A percentile compares a stretch with the other conserved stretches of the same genome.
phyloP scores from a whole-genome alignment of 2,113 vertebrate species.

The Rissa tridactyla region DNA sequence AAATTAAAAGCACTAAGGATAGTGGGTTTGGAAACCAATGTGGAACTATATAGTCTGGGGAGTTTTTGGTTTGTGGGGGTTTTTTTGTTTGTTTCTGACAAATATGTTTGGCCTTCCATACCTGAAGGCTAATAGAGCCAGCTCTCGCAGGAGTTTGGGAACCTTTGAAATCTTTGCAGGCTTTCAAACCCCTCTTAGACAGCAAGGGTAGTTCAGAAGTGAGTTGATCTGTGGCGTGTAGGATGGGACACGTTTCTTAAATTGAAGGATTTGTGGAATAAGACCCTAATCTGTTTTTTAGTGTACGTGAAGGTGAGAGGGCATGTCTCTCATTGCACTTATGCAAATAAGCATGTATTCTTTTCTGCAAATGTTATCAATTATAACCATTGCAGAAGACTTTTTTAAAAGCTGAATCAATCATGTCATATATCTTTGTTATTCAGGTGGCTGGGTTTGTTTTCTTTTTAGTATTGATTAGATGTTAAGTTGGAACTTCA shows the following conservation, averaged over 20 bases:
- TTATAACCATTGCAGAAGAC: not conserved
- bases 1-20: not conserved
- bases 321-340: not conserved
- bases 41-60: not conserved
- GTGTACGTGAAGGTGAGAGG: not conserved
- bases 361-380: not conserved
- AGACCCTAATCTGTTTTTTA: not conserved
- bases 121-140: not conserved
- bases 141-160: not conserved
- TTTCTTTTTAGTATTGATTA: not conserved
- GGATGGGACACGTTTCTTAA: not conserved
- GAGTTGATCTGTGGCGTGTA: not conserved
- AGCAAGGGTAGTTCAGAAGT: not conserved
- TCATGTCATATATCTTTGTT: not conserved
- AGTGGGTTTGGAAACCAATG: not conserved
- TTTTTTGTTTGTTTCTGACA: not conserved
- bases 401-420: not conserved
- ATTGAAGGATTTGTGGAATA: not conserved
- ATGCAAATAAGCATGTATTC: fast-evolving
- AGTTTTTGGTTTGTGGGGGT: fast-evolving
- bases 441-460: not conserved
- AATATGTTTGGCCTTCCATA: not conserved
- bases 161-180: not conserved
- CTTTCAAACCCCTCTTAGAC: not conserved
- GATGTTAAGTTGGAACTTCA: not conserved